Conservation (phyloP, 2,113 vertebrate species). For the Mormyrus lacerda region DNA sequence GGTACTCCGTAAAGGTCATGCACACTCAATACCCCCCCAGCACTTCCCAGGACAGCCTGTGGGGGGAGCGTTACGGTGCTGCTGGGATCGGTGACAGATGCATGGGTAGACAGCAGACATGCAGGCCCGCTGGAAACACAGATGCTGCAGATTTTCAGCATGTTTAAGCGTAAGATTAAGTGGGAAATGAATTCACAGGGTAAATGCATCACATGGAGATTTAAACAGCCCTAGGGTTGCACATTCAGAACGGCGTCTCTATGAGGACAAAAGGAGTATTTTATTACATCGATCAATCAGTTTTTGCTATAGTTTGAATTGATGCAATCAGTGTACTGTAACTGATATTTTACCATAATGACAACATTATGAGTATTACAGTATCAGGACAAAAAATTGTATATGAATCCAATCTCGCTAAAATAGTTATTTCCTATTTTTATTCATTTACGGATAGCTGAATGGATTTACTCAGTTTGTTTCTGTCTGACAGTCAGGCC, state of each 20-base stretch:
- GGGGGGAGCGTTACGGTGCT: neutral
- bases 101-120: neutral
- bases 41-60: neutral
- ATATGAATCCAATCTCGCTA: neutral
- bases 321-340: neutral
- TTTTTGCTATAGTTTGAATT: neutral
- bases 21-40: neutral
- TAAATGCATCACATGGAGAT: neutral
- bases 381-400: neutral
- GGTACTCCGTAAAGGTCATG: neutral
- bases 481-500: neutral
- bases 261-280: neutral
- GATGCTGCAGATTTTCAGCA: neutral
- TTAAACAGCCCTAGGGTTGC: neutral
- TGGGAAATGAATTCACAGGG: neutral
- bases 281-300: neutral
- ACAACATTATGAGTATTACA: neutral
- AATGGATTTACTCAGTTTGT: neutral
- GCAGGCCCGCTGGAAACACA: neutral
- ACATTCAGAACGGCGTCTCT: no score
- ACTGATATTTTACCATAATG: conserved; percentile 1
- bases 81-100: neutral
- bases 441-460: neutral
- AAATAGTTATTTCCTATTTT: neutral
- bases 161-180: neutral